A percentile compares a stretch with the other conserved stretches of the same genome.
Evolutionary conservation across 2,797 vertebrate species (phyloP).

Genomic region (Platyrinchus mystaceus): DNA sequence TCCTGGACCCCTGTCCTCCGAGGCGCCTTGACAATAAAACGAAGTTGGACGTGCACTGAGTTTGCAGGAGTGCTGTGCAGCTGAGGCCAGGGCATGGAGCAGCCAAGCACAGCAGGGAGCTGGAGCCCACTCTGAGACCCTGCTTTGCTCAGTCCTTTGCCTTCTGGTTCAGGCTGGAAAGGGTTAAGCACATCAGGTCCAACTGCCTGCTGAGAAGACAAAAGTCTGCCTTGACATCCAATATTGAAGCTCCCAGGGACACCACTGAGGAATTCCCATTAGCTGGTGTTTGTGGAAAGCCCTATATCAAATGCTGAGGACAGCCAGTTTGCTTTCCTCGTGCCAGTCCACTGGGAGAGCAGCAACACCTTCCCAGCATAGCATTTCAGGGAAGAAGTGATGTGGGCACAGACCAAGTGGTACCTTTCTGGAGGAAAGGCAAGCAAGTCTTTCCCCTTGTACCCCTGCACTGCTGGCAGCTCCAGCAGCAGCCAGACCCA

Average conservation of each 20-base stretch:
- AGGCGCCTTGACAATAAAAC: background rate
- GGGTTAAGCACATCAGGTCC: slow-evolving; percentile 42
- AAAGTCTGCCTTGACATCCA: slow-evolving; percentile 61
- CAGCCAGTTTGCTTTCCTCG: background rate
- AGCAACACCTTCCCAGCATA: background rate
- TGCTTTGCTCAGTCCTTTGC: accelerated
- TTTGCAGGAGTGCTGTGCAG: background rate
- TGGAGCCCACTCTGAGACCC: background rate
- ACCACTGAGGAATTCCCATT: slow-evolving; percentile 66
- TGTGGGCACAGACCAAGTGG: accelerated
- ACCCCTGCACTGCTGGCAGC: background rate
- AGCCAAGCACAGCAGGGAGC: background rate
- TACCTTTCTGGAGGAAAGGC: background rate
- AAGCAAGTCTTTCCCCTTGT: background rate
- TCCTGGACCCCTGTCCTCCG: background rate
- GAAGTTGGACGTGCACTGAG: background rate
- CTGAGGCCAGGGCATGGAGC: background rate
- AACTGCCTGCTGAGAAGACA: slow-evolving; percentile 42
- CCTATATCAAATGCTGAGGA: slow-evolving; percentile 7
- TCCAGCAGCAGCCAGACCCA: background rate
- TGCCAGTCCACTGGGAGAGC: background rate
- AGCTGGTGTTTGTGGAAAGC: slow-evolving; percentile 62
- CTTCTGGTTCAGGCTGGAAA: background rate
- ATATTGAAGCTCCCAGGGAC: slow-evolving; percentile 66
- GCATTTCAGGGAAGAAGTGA: background rate